Evolutionary conservation across 2,797 vertebrate species (phyloP), one percentile per base, ranked within the genome.

Genomic region (Sphenodon punctatus): DNA sequence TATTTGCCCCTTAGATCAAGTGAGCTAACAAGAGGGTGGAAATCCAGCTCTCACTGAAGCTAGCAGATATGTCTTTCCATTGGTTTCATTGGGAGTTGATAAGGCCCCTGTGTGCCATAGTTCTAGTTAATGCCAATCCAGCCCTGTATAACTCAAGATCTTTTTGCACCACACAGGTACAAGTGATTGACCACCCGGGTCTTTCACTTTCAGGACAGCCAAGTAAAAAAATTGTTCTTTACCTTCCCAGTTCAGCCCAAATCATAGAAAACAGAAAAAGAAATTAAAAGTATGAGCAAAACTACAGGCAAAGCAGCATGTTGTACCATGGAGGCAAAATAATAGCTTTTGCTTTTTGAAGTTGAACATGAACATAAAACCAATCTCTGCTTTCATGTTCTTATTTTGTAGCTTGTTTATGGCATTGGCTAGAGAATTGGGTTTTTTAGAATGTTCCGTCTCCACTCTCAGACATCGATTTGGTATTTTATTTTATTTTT

Each of bases 151-250:
- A 3, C 73, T 42, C 67, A 34, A 78, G 45, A 30, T 53, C 49
- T 78, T 86, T 42, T 10, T 39, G 70, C 73, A 49, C 1, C n/a
- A 32, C 13, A 11, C 39, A 56, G 42, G 64, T 23, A 20, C n/a
- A 20, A 61, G 34, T 12, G 4, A n/a, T 51, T n/a, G 27, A 49
- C n/a, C n/a, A 27, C 51, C n/a, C 49, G 51, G 51, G 51, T 27
- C 49, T 27, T 51, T n/a, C 51, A 67, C 72, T 79, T 66, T 38
- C 67, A 55, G 36, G 10, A 66, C 10, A 22, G 2, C 34, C 70
- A 4, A 49, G 58, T 73, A n/a, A 14, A 68, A 79, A 86, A 75
- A 32, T 69, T 63, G 78, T 12, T 58, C n/a, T 75, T 72, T 19
- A 70, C 45, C 59, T 30, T 34, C 17, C 6, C 15, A 12, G 13